A percentile compares a stretch with the other conserved stretches of the same genome.
phyloP scores from a whole-genome alignment of 2,888 invertebrate species.

The Petrolisthes cinctipes region DNA sequence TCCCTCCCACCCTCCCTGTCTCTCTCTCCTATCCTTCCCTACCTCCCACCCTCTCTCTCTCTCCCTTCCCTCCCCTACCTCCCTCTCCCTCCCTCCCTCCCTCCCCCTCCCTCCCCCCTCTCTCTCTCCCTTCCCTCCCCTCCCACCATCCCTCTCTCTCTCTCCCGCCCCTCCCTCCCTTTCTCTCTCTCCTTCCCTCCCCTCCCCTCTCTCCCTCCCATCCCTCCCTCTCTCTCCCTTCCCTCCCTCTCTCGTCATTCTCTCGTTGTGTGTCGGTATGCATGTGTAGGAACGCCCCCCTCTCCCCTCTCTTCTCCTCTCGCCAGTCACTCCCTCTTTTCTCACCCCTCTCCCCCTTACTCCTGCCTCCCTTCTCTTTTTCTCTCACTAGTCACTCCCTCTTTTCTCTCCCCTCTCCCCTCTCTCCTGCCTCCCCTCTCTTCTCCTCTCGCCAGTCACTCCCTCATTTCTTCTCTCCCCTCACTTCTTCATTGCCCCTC shows the following conservation, averaged over 20 bases:
- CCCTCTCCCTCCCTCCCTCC: background rate
- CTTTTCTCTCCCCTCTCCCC: no score
- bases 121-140: background rate
- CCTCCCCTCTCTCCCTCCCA: background rate
- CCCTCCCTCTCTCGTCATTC: no score
- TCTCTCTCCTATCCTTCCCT: slow-evolving; percentile 13
- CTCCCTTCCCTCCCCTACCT: background rate
- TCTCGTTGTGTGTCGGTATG: no score
- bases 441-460: no score
- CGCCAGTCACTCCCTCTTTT: no score
- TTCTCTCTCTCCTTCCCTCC: background rate
- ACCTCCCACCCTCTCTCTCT: background rate
- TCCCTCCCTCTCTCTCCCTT: background rate
- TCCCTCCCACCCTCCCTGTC: background rate
- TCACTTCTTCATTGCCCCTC: no score
- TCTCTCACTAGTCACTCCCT: no score
- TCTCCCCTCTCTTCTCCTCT: background rate
- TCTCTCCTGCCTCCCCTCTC: no score
- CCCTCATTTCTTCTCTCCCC: no score
- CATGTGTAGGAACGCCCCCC: background rate
- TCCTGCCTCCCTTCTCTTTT: no score
- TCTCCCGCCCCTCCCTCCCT: background rate
- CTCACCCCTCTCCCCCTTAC: background rate
- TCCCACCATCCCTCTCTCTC: background rate
- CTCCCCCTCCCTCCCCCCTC: background rate